These are phyloP conservation scores for Hydriomena furcata DNA, from an alignment of 2,888 invertebrate genomes.

Conservation along the genomic window DNA sequence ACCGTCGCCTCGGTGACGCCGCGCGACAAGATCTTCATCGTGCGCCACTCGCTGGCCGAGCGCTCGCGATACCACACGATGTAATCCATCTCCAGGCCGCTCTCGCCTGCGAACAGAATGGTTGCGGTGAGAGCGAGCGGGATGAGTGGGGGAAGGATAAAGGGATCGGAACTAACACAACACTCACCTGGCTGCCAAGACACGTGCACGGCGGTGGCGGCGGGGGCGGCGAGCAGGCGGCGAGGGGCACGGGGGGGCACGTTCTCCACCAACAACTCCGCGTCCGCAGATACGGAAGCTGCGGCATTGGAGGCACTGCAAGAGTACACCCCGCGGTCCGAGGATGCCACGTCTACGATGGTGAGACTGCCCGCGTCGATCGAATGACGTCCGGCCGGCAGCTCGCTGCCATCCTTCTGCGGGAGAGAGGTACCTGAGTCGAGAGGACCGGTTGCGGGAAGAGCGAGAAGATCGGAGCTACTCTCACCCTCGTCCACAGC, in stretches of 20 bases:
- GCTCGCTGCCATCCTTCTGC: slow-evolving; percentile 89
- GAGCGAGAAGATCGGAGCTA: too few relatives aligned
- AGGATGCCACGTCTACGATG: slow-evolving; percentile 90
- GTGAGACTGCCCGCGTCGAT: slow-evolving; percentile 92
- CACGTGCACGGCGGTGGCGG: slow-evolving; percentile 88
- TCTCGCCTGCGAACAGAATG: slow-evolving; percentile 11
- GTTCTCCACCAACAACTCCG: slow-evolving; percentile 92
- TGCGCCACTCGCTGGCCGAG: slow-evolving; percentile 92
- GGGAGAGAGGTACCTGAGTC: too few relatives aligned
- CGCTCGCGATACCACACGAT: slow-evolving; percentile 93
- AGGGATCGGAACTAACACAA: slow-evolving; percentile 15
- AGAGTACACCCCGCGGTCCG: slow-evolving; percentile 94
- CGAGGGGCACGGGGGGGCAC: slow-evolving; percentile 95
- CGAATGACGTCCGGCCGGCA: slow-evolving; percentile 87
- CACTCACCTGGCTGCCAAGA: slow-evolving; percentile 89
- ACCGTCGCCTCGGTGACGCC: slow-evolving; percentile 91
- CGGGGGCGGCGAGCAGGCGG: slow-evolving; percentile 91
- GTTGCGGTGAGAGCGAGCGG: not conserved
- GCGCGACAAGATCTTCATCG: slow-evolving; percentile 88
- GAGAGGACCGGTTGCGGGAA: too few relatives aligned
- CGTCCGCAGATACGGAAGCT: slow-evolving; percentile 90
- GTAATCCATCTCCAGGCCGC: slow-evolving; percentile 83
- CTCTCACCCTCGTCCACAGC: slow-evolving; percentile 27
- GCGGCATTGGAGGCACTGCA: slow-evolving; percentile 94
- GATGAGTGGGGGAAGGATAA: not conserved